Conservation (phyloP, 1,140 invertebrate genomes). For the Globodera rostochiensis region DNA sequence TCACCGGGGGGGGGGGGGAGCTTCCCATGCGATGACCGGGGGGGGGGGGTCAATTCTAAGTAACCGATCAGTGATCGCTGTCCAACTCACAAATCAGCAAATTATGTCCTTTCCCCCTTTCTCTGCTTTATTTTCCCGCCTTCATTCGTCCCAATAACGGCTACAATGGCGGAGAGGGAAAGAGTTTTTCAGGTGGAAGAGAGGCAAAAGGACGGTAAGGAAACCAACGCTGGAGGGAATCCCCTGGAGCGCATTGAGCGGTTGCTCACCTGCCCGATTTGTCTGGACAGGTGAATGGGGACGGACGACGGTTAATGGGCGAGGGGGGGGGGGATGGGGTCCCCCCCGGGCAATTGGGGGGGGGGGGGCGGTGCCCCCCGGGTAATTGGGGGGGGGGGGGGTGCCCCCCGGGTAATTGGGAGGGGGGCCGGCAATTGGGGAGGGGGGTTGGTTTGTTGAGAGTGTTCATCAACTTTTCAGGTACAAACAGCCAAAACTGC, state of each 20-base stretch:
- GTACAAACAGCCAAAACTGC: slow-evolving; percentile 84
- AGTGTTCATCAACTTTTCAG: neutral
- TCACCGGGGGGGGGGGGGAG: too few relatives aligned
- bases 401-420: neutral
- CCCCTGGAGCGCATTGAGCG: slow-evolving; percentile 81
- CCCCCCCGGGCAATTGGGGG: too few relatives aligned
- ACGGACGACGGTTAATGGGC: slow-evolving; percentile 42
- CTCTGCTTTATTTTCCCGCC: neutral
- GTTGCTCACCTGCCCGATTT: slow-evolving; percentile 94
- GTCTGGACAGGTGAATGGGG: slow-evolving; percentile 79
- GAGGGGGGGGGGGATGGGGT: neutral
- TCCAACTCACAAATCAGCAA: neutral
- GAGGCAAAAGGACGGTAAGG: neutral
- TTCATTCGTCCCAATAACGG: neutral
- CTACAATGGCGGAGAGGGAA: neutral
- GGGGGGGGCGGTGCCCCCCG: neutral
- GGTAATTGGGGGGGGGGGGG: neutral
- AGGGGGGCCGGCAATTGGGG: neutral
- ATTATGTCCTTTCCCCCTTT: neutral
- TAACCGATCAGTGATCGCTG: neutral
- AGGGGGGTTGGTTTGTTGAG: neutral
- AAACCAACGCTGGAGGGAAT: slow-evolving; percentile 33
- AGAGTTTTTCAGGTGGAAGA: neutral
- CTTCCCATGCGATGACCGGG: neutral
- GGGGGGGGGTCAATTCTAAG: neutral